phyloP scores from a whole-genome alignment of 2,113 vertebrate genomes.

The Cyanoderma ruficeps region DNA sequence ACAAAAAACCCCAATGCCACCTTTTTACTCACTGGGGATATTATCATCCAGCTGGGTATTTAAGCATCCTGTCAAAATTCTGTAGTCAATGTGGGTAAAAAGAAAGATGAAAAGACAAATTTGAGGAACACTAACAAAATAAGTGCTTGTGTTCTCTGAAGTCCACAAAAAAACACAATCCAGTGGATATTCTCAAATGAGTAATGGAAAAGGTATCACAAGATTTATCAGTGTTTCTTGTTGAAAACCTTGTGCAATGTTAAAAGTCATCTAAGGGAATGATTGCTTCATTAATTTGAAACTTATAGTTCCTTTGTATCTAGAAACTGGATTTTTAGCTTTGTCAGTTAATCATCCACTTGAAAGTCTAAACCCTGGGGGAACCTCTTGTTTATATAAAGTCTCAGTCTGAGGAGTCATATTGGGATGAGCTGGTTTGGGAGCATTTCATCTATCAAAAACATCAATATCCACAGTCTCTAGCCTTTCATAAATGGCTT shows the following conservation, averaged over 20 bases:
- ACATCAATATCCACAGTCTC: constrained; percentile 8
- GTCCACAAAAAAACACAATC: neutral
- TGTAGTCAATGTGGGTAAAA: neutral
- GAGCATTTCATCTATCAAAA: constrained; percentile 51
- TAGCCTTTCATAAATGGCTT: constrained; percentile 9
- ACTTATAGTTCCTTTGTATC: neutral
- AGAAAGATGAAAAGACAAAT: neutral
- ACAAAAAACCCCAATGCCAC: neutral
- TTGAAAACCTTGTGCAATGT: neutral
- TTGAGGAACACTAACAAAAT: neutral
- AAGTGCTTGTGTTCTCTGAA: neutral
- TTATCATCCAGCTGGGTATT: neutral
- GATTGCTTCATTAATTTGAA: constrained; percentile 43
- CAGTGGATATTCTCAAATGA: neutral
- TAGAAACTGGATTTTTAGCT: constrained; percentile 22
- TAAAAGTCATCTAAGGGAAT: neutral
- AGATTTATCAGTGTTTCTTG: neutral
- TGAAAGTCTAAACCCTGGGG: constrained; percentile 23
- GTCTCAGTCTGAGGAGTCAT: constrained; percentile 29
- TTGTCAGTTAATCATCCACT: constrained; percentile 29
- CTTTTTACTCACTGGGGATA: neutral
- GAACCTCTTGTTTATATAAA: constrained; percentile 29
- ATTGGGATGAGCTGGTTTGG: neutral
- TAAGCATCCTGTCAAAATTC: neutral
- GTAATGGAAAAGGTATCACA: neutral